phyloP scores from a whole-genome alignment of 2,888 invertebrate genomes.

The Rhagophthalmus giganteus region DNA sequence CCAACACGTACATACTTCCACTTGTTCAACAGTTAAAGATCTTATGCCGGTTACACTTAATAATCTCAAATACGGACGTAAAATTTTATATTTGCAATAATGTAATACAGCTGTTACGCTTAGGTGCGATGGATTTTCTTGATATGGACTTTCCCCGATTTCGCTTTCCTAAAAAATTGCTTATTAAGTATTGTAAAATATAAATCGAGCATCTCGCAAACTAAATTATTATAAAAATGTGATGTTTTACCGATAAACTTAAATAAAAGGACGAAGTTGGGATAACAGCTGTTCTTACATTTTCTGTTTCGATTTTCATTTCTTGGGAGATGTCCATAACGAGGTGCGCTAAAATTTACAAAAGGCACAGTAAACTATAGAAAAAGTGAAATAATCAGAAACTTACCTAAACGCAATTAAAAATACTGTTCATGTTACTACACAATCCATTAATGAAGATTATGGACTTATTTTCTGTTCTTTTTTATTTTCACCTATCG shows the following conservation, averaged over 20 bases:
- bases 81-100: constrained; percentile 81
- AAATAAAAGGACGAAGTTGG: constrained; percentile 22
- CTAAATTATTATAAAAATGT: too few species aligned
- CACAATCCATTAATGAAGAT: constrained; percentile 15
- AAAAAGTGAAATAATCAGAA: constrained; percentile 2
- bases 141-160: constrained; percentile 66
- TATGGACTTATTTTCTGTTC: constrained; percentile 9
- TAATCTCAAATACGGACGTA: constrained; percentile 74
- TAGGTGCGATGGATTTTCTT: constrained; percentile 57
- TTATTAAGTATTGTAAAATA: too few species aligned
- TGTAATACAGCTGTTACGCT: constrained; percentile 78
- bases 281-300: constrained; percentile 12
- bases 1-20: constrained; percentile 63
- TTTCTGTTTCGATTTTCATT: constrained; percentile 15
- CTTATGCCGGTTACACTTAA: constrained; percentile 76
- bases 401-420: constrained; percentile 13
- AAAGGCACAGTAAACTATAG: not conserved
- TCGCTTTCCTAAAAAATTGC: constrained; percentile 66
- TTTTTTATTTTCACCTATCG: constrained; percentile 12
- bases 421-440: constrained; percentile 15
- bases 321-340: constrained; percentile 18
- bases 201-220: too few species aligned
- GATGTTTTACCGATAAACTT: constrained; percentile 14
- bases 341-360: not conserved
- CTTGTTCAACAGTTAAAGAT: constrained; percentile 66